Percentiles rank a stretch among this genome's conserved stretches.
These are phyloP conservation scores for Piliocolobus tephrosceles DNA, from an alignment of 2,113 vertebrate genomes.

Conservation along the genomic window DNA sequence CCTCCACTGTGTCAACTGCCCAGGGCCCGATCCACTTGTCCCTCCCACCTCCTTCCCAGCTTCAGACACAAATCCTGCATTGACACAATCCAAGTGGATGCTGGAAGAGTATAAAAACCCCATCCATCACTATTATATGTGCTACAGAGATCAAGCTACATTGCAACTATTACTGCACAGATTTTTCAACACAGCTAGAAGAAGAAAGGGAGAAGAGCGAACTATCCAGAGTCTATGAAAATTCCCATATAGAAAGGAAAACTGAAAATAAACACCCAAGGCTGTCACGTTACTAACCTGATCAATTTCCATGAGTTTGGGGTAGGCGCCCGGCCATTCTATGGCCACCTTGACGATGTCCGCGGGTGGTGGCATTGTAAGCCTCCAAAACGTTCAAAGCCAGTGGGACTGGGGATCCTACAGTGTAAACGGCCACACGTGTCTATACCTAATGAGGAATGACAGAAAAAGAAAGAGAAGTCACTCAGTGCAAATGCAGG, in stretches of 20 bases:
- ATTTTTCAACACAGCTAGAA: neutral
- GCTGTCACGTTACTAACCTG: conserved; percentile 87
- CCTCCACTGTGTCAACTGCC: neutral
- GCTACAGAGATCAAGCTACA: neutral
- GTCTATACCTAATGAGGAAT: conserved; percentile 53
- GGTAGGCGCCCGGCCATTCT: conserved; percentile 96
- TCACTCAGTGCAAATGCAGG: conserved; percentile 13
- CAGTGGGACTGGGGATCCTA: conserved; percentile 44
- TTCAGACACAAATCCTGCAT: neutral
- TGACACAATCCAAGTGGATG: neutral
- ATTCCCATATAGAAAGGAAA: neutral
- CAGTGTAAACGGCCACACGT: neutral
- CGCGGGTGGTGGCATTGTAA: conserved; percentile 94
- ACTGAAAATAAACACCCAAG: neutral
- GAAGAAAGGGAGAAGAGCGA: neutral
- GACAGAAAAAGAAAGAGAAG: conserved; percentile 66
- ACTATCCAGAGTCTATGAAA: neutral
- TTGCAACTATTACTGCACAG: neutral
- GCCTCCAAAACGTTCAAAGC: conserved; percentile 34
- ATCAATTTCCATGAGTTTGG: conserved; percentile 99
- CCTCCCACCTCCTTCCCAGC: neutral
- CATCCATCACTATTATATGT: neutral
- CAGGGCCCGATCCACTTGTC: neutral
- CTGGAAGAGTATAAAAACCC: neutral
- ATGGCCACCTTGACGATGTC: conserved; percentile 99